These are phyloP conservation scores for Aporophyla nigra DNA, from an alignment of 2,888 invertebrate species.

Conservation along the genomic window DNA sequence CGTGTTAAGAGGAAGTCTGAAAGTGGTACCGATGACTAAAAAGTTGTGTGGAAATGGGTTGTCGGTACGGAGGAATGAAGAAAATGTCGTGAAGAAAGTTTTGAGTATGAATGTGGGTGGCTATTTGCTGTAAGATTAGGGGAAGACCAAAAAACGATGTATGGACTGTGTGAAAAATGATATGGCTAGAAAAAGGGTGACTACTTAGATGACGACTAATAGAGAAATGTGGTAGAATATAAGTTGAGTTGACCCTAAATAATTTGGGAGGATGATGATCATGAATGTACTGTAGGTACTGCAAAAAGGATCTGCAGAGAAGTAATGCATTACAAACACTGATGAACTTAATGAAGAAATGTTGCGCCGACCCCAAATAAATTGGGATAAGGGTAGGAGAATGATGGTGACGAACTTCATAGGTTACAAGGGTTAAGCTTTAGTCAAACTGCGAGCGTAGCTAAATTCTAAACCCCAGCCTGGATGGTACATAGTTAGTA, in stretches of 20 bases:
- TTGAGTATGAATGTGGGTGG: not conserved
- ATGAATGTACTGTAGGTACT: not conserved
- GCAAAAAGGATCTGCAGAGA: not conserved
- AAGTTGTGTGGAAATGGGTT: not conserved
- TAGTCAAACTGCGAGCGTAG: not conserved
- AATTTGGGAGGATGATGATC: not conserved
- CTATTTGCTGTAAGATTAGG: not conserved
- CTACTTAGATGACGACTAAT: not conserved
- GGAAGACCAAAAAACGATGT: not conserved
- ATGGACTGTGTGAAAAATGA: not conserved
- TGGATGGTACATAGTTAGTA: not conserved
- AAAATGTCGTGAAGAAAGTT: not conserved
- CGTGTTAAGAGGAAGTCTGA: not conserved
- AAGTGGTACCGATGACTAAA: not conserved
- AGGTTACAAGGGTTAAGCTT: not conserved
- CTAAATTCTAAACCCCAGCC: not conserved
- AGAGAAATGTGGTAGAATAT: not conserved
- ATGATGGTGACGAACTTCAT: not conserved
- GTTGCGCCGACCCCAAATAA: no score
- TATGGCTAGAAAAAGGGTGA: not conserved
- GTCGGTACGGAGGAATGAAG: not conserved
- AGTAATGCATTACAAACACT: not conserved
- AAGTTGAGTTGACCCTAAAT: no score
- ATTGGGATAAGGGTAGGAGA: no score
- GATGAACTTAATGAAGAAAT: not conserved